phyloP scores from a whole-genome alignment of 2,113 vertebrate genomes.

The Suricata suricatta region DNA sequence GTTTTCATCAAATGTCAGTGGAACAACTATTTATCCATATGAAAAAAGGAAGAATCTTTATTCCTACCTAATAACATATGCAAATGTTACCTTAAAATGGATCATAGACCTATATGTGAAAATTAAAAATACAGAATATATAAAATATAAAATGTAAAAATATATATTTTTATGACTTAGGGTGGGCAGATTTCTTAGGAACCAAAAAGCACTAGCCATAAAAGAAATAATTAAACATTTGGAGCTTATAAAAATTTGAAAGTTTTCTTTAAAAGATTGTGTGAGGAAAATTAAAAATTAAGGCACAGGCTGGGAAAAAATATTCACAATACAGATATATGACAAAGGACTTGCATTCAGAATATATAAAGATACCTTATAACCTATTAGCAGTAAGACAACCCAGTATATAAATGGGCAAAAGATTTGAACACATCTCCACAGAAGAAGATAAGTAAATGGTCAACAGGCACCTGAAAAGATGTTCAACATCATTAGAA shows the following conservation, averaged over 20 bases:
- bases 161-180: background rate
- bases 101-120: background rate
- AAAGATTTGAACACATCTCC: background rate
- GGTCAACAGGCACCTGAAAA: background rate
- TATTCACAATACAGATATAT: background rate
- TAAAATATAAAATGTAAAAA: no score
- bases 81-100: background rate
- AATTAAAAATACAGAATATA: background rate
- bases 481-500: background rate
- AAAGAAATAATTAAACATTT: conserved; percentile 45
- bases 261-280: conserved; percentile 27
- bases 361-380: background rate
- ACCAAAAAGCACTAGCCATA: background rate
- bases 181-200: background rate
- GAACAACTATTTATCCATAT: background rate
- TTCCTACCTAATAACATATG: background rate
- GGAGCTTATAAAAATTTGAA: conserved; percentile 33
- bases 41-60: background rate
- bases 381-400: background rate
- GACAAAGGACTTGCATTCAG: conserved; percentile 1
- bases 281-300: conserved; percentile 36
- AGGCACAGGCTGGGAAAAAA: background rate
- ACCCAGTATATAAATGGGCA: background rate
- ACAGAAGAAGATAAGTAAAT: background rate
- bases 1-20: background rate